These are phyloP conservation scores for Blastobasis adustella DNA, from an alignment of 2,888 invertebrate species.

Conservation along the genomic window DNA sequence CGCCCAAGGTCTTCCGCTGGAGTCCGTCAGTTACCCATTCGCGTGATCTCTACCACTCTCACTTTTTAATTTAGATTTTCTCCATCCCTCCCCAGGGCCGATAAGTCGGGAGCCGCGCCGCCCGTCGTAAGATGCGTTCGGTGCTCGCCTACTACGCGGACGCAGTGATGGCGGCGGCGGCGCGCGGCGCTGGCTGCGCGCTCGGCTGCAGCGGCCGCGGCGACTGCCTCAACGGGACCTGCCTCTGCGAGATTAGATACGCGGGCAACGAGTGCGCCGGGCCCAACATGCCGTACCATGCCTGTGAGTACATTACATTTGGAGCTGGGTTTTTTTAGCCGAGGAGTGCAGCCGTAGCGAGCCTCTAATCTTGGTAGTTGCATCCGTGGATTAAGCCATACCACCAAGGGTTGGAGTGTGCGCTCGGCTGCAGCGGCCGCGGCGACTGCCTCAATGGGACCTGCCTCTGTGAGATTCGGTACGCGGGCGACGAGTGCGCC, in stretches of 20 bases:
- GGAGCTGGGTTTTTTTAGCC: neutral
- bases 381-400: no score
- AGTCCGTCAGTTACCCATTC: no score
- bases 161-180: constrained; percentile 60
- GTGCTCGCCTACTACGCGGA: constrained; percentile 67
- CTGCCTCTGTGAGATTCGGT: constrained; percentile 92
- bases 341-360: no score
- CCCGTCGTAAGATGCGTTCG: constrained; percentile 57
- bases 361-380: no score
- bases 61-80: neutral
- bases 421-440: constrained; percentile 88
- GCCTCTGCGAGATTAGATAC: constrained; percentile 92
- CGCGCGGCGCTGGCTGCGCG: constrained; percentile 74
- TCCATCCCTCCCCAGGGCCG: constrained; percentile 29
- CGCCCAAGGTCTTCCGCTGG: no score
- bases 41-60: no score
- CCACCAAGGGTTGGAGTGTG: constrained; percentile 48
- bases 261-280: constrained; percentile 89
- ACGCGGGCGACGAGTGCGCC: constrained; percentile 88
- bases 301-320: constrained; percentile 39
- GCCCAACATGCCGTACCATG: constrained; percentile 88
- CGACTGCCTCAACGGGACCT: constrained; percentile 93
- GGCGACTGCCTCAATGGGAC: constrained; percentile 95
- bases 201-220: constrained; percentile 92
- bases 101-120: constrained; percentile 41